A percentile compares a stretch with the other conserved stretches of the same genome.
These are phyloP conservation scores for Strigops habroptila DNA, from an alignment of 2,113 vertebrate species.

Conservation along the genomic window DNA sequence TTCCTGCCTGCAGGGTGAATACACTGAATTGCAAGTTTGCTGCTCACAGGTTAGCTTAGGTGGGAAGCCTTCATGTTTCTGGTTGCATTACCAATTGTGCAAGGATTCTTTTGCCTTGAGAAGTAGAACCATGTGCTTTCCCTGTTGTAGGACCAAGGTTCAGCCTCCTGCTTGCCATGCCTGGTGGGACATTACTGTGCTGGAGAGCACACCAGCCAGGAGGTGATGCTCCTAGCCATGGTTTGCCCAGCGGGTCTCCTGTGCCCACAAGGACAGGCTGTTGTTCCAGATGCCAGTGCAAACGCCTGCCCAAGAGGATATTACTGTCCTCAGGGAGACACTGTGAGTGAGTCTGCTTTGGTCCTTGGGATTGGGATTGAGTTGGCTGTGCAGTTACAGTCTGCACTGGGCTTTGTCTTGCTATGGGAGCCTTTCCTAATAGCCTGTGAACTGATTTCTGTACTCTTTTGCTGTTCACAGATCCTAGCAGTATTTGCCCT, in stretches of 20 bases:
- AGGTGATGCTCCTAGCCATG: slow-evolving; percentile 82
- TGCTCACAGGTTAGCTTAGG: background rate
- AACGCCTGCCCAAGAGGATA: slow-evolving; percentile 84
- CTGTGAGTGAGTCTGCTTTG: slow-evolving; percentile 70
- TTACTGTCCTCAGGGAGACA: slow-evolving; percentile 79
- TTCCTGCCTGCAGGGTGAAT: background rate
- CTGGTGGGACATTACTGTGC: slow-evolving; percentile 84
- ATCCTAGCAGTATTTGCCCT: background rate
- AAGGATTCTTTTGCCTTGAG: background rate
- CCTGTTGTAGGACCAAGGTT: slow-evolving; percentile 72
- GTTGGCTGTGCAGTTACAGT: background rate
- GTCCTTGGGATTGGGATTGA: background rate
- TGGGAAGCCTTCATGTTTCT: background rate
- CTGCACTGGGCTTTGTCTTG: background rate
- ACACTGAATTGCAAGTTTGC: background rate
- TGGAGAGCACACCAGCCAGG: slow-evolving; percentile 79
- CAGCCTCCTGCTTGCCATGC: slow-evolving; percentile 77
- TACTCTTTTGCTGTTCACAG: background rate
- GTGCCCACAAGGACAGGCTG: slow-evolving; percentile 81
- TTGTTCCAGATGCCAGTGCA: slow-evolving; percentile 73
- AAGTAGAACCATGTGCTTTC: background rate
- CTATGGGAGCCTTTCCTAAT: background rate
- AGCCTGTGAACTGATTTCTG: background rate
- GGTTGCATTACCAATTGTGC: fast-evolving
- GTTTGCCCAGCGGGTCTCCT: slow-evolving; percentile 83